Conservation (phyloP, 2,888 invertebrate species). For the Ditylenchus weischeri region DNA sequence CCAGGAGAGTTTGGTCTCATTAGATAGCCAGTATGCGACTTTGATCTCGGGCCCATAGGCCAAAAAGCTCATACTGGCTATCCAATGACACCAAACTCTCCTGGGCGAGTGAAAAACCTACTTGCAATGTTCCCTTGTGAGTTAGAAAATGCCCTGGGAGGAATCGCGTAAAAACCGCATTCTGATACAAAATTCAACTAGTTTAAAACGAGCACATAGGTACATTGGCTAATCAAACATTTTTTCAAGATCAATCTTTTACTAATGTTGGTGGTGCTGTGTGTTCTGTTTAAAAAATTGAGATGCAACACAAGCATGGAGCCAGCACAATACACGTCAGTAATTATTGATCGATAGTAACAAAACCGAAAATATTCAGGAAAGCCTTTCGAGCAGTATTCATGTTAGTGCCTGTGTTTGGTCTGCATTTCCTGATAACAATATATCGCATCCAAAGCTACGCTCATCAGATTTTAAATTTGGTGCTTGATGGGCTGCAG, state of each 20-base stretch:
- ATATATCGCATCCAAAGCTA: slow-evolving; percentile 61
- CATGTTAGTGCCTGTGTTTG: slow-evolving; percentile 63
- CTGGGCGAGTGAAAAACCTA: too few species aligned
- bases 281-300: slow-evolving; percentile 60
- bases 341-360: slow-evolving; percentile 8
- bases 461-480: slow-evolving; percentile 60
- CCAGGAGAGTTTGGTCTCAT: too few species aligned
- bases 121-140: too few species aligned
- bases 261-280: slow-evolving; percentile 58
- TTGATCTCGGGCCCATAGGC: too few species aligned
- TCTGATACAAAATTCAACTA: background rate
- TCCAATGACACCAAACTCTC: too few species aligned
- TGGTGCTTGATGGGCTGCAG: slow-evolving; percentile 62
- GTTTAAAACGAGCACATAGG: too few species aligned
- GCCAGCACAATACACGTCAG: slow-evolving; percentile 63
- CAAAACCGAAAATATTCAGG: slow-evolving; percentile 51
- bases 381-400: slow-evolving; percentile 63
- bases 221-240: background rate
- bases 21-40: too few species aligned
- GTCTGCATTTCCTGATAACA: slow-evolving; percentile 62
- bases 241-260: slow-evolving; percentile 45
- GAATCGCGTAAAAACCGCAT: background rate
- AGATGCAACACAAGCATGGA: slow-evolving; percentile 61
- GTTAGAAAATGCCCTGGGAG: background rate
- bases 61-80: too few species aligned